Conservation (phyloP, 2,888 invertebrate species). For the Mimas tiliae region DNA sequence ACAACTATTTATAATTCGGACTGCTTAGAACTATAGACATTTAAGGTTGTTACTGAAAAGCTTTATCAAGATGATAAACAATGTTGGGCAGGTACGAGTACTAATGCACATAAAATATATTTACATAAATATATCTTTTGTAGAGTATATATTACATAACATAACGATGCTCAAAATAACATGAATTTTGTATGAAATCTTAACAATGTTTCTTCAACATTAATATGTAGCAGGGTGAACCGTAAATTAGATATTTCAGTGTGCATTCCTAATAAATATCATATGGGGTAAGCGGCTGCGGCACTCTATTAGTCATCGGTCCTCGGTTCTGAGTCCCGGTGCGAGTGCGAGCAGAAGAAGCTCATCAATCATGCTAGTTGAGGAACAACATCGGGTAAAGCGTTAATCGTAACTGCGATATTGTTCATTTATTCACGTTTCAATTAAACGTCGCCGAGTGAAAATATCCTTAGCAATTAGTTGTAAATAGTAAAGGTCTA, state of each 20-base stretch:
- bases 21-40: neutral
- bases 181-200: too few relatives aligned
- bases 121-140: too few relatives aligned
- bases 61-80: too few relatives aligned
- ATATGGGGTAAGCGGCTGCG: conserved; percentile 64
- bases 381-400: conserved; percentile 60
- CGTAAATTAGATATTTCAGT: conserved; percentile 42
- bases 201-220: neutral
- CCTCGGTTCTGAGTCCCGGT: conserved; percentile 36
- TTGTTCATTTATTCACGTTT: conserved; percentile 59
- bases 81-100: too few relatives aligned
- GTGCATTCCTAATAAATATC: conserved; percentile 59
- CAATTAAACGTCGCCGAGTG: conserved; percentile 22
- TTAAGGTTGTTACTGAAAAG: too few relatives aligned
- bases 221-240: neutral
- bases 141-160: too few relatives aligned
- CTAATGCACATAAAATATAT: too few relatives aligned
- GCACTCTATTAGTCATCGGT: conserved; percentile 77
- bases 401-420: conserved; percentile 73
- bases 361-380: conserved; percentile 73
- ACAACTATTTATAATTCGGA: conserved; percentile 41
- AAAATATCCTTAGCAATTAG: neutral
- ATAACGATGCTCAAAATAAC: too few relatives aligned
- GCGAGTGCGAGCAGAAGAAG: conserved; percentile 33
- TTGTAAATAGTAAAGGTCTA: neutral